Conservation (phyloP, 2,797 vertebrate species). For the Trichosurus vulpecula region DNA sequence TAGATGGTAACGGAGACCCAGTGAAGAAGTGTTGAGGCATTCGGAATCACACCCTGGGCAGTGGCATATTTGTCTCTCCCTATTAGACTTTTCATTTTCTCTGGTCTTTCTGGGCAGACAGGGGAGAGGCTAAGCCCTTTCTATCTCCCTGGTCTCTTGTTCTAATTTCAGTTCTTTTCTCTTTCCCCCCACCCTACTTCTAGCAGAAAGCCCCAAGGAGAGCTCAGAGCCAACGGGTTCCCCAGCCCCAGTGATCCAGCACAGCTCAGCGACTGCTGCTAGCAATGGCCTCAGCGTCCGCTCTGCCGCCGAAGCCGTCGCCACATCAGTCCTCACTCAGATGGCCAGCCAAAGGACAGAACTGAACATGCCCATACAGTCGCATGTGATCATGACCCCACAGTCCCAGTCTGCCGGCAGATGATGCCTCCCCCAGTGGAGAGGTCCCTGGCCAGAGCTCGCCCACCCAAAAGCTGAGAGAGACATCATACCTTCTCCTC, state of each 20-base stretch:
- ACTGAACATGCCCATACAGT: slow-evolving; percentile 84
- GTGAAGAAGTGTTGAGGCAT: neutral
- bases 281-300: slow-evolving; percentile 92
- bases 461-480: slow-evolving; percentile 67
- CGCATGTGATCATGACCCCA: slow-evolving; percentile 98
- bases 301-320: slow-evolving; percentile 94
- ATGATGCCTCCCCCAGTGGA: slow-evolving; percentile 89
- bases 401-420: slow-evolving; percentile 96
- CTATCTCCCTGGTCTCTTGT: slow-evolving; percentile 24
- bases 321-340: slow-evolving; percentile 96
- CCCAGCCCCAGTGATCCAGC: slow-evolving; percentile 95
- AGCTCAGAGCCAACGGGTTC: slow-evolving; percentile 92
- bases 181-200: slow-evolving; percentile 34
- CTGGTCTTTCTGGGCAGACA: slow-evolving; percentile 36
- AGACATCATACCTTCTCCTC: slow-evolving; percentile 66
- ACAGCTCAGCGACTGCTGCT: slow-evolving; percentile 91
- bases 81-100: slow-evolving; percentile 47
- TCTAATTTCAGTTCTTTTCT: slow-evolving; percentile 68
- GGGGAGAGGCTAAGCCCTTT: slow-evolving; percentile 20
- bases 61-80: neutral
- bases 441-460: slow-evolving; percentile 76
- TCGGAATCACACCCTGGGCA: neutral
- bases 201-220: slow-evolving; percentile 93
- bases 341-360: slow-evolving; percentile 94
- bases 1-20: neutral